These are phyloP conservation scores for Apis laboriosa DNA, from an alignment of 1,140 invertebrate species.

Conservation along the genomic window DNA sequence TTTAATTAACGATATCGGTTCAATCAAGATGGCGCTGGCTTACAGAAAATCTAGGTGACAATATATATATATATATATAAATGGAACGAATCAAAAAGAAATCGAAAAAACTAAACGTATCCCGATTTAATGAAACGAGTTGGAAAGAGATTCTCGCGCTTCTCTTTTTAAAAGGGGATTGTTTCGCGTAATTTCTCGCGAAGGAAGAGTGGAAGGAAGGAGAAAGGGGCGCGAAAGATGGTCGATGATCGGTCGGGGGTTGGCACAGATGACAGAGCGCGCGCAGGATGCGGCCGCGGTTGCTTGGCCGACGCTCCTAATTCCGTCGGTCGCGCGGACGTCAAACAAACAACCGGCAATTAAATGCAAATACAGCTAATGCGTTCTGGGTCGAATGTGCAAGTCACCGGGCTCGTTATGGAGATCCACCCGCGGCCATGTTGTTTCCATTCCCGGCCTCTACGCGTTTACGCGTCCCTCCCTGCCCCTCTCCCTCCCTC, in stretches of 20 bases:
- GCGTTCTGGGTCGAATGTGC: slow-evolving; percentile 76
- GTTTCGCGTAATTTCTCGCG: too few relatives aligned
- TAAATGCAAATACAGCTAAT: slow-evolving; percentile 81
- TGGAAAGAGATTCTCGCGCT: neutral
- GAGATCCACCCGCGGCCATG: slow-evolving; percentile 73
- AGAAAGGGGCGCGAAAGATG: too few relatives aligned
- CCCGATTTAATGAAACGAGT: too few relatives aligned
- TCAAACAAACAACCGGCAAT: slow-evolving; percentile 81
- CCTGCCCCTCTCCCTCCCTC: too few relatives aligned
- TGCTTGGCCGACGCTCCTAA: slow-evolving; percentile 61
- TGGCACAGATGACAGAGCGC: slow-evolving; percentile 48
- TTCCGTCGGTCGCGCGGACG: slow-evolving; percentile 74
- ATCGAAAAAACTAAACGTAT: too few relatives aligned
- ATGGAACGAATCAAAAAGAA: too few relatives aligned
- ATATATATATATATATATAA: too few relatives aligned
- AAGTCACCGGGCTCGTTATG: slow-evolving; percentile 78
- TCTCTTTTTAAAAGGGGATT: too few relatives aligned
- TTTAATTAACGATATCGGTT: too few relatives aligned
- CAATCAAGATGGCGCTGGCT: too few relatives aligned
- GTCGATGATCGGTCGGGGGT: neutral
- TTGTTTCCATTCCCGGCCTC: slow-evolving; percentile 63
- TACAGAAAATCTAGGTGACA: too few relatives aligned
- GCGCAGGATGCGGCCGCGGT: slow-evolving; percentile 50
- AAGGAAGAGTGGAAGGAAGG: too few relatives aligned
- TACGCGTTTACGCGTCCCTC: slow-evolving; percentile 55